These are phyloP conservation scores for Illadopsis cleaveri DNA, from an alignment of 2,113 vertebrate species.

Conservation along the genomic window DNA sequence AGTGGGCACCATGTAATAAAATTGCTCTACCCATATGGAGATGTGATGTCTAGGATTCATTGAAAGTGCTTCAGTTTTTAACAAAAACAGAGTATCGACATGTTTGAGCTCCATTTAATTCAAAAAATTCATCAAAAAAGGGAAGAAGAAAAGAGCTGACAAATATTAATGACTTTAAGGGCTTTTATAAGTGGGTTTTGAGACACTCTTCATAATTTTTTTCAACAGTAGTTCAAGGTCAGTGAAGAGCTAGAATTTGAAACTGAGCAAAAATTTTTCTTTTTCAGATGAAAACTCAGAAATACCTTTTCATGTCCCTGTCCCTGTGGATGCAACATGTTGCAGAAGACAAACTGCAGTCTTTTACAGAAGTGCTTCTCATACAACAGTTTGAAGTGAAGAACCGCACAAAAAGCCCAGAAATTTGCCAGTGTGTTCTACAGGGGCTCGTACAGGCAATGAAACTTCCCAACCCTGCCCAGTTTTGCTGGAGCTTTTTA, in stretches of 20 bases:
- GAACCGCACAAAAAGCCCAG: neutral
- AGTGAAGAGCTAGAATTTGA: neutral
- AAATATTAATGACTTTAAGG: neutral
- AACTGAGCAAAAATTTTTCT: neutral
- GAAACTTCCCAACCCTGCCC: conserved; percentile 84
- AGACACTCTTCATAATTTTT: neutral
- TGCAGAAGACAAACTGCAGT: conserved; percentile 88
- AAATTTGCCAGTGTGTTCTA: conserved; percentile 77
- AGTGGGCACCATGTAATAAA: neutral
- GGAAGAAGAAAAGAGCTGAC: neutral
- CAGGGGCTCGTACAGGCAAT: conserved; percentile 85
- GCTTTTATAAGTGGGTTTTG: neutral
- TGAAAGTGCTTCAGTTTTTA: neutral
- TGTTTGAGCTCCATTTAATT: neutral
- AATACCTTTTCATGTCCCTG: conserved; percentile 78
- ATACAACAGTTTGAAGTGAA: conserved; percentile 78
- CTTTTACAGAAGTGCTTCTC: conserved; percentile 80
- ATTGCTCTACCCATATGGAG: neutral
- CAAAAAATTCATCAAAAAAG: neutral
- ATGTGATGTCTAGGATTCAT: neutral
- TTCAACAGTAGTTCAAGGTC: neutral
- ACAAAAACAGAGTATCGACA: neutral
- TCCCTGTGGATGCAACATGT: conserved; percentile 90
- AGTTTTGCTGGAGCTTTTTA: conserved; percentile 84
- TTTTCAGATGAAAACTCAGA: conserved; percentile 78